These are phyloP conservation scores for Lasioglossum vierecki DNA, from an alignment of 2,888 invertebrate genomes.

Conservation along the genomic window DNA sequence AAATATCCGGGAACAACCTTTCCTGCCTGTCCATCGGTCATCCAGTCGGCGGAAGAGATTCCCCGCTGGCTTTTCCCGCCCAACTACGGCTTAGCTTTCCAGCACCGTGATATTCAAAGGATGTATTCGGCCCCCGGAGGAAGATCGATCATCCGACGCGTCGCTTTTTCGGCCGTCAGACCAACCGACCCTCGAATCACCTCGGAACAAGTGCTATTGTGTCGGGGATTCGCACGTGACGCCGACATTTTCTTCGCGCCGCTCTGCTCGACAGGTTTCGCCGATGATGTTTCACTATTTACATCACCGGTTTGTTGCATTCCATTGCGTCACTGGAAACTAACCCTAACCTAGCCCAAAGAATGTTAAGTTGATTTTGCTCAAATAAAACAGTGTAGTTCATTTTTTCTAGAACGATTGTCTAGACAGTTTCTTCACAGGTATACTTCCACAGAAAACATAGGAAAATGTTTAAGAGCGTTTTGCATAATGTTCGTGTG, in stretches of 20 bases:
- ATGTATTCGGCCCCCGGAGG: conserved; percentile 1
- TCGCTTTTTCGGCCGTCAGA: conserved; percentile 29
- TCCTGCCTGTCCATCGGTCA: conserved; percentile 60
- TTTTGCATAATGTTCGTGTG: conserved; percentile 45
- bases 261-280: not conserved
- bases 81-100: conserved; percentile 46
- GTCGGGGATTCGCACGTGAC: not conserved
- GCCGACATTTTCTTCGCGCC: not conserved
- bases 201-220: conserved; percentile 31
- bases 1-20: conserved; percentile 73
- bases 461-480: not conserved
- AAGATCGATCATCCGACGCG: conserved; percentile 42
- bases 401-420: not conserved
- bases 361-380: not conserved
- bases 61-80: conserved; percentile 68
- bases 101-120: conserved; percentile 14
- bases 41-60: conserved; percentile 57
- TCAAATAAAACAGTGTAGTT: not conserved
- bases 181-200: not conserved
- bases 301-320: not conserved
- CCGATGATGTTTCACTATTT: not conserved
- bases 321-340: not conserved
- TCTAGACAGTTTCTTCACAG: not conserved
- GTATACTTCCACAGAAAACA: not conserved
- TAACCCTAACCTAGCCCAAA: not conserved